Base-by-base conservation (phyloP, 2,113 vertebrate genomes). In the Serinus canaria region DNA sequence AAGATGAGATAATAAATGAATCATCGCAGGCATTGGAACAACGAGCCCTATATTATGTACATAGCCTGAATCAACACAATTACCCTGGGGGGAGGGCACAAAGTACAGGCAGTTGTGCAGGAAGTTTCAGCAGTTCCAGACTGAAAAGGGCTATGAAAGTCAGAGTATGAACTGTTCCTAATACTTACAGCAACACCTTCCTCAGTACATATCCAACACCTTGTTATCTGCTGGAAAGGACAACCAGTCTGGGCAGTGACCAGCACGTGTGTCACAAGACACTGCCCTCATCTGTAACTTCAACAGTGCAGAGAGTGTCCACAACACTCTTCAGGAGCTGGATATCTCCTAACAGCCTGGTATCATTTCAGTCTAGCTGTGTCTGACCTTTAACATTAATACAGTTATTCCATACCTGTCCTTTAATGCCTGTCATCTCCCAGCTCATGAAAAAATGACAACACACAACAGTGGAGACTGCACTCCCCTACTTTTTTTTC, bases 1-100 rank as follows among this genome's bases (percentile, higher is more conserved):
- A 96, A 94, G 89, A 95, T 96, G 92, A 95, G 93, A 94, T 92
- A 88, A 96, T 89, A 95, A 94, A 90, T 96, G 96, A 96, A 95
- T 96, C 94, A 96, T 83, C 19, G 3, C 50, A 91, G 70, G 72
- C 79, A 58, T 1, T 47, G 74, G 39, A 87, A 93, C 93, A 96
- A 95, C 1, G 55, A 96, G 83, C 73, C 76, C 69, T 91, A 31
- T 60, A 83, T 52, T 69, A 89, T 43, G 55, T 56, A 92, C 10
- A 8, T 68, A 68, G 92, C 74, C 63, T 90, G 83, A 82, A 89
- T 87, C 95, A 93, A 95, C 83, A 94, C 82, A 37, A 75, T 59
- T 67, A 59, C 49, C 41, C 76, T 16, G 28, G n/a, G 10, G 4
- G 3, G 4, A 62, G 62, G 69, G 60, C 55, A 86, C 68, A 43